phyloP scores from a whole-genome alignment of 2,113 vertebrate species.

The Rattus rattus region DNA sequence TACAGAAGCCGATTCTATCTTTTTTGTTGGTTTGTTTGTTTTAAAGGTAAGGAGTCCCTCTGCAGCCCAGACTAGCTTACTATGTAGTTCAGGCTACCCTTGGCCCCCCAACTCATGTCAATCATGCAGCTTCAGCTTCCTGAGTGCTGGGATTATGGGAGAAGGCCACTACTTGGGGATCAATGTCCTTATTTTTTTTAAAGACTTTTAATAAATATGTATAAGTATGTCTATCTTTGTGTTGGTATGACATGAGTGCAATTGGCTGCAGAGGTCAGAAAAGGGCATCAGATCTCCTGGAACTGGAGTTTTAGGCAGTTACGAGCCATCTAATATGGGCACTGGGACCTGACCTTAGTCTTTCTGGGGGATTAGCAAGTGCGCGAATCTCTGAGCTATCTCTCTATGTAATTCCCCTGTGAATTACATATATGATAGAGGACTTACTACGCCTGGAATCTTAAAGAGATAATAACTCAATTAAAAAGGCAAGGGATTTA shows the following conservation, averaged over 20 bases:
- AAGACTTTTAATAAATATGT: neutral
- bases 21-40: neutral
- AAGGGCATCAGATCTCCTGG: too few relatives aligned
- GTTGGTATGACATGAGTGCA: neutral
- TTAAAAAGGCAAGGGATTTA: neutral
- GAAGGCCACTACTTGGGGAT: too few relatives aligned
- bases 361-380: neutral
- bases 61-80: neutral
- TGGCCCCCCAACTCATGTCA: neutral
- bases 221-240: neutral
- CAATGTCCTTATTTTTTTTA: neutral
- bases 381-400: neutral
- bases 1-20: neutral
- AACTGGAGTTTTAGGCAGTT: neutral
- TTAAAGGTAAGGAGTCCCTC: neutral
- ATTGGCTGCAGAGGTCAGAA: neutral
- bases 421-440: neutral
- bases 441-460: neutral
- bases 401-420: neutral
- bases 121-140: too few relatives aligned
- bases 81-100: neutral
- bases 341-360: neutral
- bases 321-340: neutral
- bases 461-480: neutral
- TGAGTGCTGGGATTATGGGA: neutral